Evolutionary conservation across 2,888 invertebrate species (phyloP).

Genomic region (Nomada fabriciana): DNA sequence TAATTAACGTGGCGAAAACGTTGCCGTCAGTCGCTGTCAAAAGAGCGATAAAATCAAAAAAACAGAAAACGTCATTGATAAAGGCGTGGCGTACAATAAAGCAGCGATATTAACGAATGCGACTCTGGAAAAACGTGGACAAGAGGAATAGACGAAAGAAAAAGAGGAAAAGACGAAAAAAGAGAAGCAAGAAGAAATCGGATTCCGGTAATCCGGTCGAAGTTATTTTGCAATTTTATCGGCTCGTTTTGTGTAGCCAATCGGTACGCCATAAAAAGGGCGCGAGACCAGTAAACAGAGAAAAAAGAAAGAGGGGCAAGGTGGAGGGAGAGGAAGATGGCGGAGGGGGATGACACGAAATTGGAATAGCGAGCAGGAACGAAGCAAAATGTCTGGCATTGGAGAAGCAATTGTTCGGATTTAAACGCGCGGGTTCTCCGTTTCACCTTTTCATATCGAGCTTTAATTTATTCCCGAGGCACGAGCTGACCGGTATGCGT

Average conservation of each 20-base stretch:
- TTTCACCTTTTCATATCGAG: constrained; percentile 70
- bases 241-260: constrained; percentile 48
- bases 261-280: constrained; percentile 61
- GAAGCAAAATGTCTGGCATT: constrained; percentile 70
- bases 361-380: constrained; percentile 53
- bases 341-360: constrained; percentile 41
- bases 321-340: neutral
- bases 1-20: constrained; percentile 8
- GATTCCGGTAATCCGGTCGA: constrained; percentile 29
- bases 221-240: constrained; percentile 71
- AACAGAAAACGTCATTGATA: neutral
- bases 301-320: neutral
- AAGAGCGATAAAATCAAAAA: neutral
- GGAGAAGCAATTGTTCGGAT: constrained; percentile 78
- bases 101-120: constrained; percentile 31
- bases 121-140: neutral
- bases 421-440: constrained; percentile 69
- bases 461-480: constrained; percentile 69
- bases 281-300: constrained; percentile 44
- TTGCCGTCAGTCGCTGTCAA: too few relatives aligned
- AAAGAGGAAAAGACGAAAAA: too few relatives aligned
- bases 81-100: neutral
- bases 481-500: constrained; percentile 25
- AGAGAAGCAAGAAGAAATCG: constrained; percentile 2
- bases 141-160: too few relatives aligned